A percentile compares a stretch with the other conserved stretches of the same genome.
Conservation (phyloP, 2,888 invertebrate species). For the Sturmia bella region DNA sequence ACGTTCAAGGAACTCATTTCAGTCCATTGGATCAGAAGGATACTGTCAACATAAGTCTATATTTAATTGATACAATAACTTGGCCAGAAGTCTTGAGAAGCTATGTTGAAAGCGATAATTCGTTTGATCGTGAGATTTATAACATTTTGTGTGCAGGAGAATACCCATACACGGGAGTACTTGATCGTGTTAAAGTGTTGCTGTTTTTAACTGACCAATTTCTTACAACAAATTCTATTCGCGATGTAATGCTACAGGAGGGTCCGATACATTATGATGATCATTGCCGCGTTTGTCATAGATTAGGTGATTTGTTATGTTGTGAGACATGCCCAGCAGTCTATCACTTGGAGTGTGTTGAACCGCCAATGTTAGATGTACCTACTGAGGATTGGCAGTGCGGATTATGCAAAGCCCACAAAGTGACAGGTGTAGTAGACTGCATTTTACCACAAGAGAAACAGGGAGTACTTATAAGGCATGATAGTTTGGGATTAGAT, state of each 20-base stretch:
- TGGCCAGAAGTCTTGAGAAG: conserved; percentile 96
- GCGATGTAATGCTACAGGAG: conserved; percentile 96
- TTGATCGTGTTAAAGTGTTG: conserved; percentile 90
- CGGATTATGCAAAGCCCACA: conserved; percentile 94
- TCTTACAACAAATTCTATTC: conserved; percentile 94
- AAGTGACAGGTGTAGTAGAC: conserved; percentile 95
- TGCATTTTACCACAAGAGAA: conserved; percentile 95
- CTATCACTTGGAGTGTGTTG: conserved; percentile 97
- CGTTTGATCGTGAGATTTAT: conserved; percentile 88
- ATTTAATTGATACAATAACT: conserved; percentile 96
- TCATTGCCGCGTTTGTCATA: conserved; percentile 95
- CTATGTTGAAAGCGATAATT: conserved; percentile 95
- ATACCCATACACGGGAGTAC: conserved; percentile 93
- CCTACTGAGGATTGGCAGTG: conserved; percentile 99
- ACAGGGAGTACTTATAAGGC: conserved; percentile 94
- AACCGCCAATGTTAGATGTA: conserved; percentile 95
- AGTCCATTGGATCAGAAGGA: conserved; percentile 98
- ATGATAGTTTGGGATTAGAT: conserved; percentile 97
- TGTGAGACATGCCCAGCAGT: conserved; percentile 99
- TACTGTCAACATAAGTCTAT: conserved; percentile 95
- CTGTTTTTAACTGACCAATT: conserved; percentile 97
- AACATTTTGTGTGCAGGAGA: conserved; percentile 87
- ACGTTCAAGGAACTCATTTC: conserved; percentile 96
- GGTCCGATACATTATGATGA: conserved; percentile 97
- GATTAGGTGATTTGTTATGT: conserved; percentile 95